Evolutionary conservation across 2,888 invertebrate genomes (phyloP), one percentile per base, ranked within the genome.

Genomic region (Bugula neritina): DNA sequence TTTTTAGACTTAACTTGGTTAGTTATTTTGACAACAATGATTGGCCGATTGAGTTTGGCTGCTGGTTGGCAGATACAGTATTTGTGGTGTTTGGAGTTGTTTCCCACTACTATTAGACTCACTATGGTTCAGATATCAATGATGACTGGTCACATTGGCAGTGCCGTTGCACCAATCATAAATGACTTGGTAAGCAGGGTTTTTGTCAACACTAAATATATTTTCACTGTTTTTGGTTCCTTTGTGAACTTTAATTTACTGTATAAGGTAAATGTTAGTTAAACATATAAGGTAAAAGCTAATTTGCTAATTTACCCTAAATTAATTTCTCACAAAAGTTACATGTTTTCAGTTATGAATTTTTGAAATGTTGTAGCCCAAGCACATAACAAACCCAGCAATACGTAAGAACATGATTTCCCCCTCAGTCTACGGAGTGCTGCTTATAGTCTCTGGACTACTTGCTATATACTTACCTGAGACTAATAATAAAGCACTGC

Each of bases 401-500:
- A 63, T 63, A 27, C 21, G n/a, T 29, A 31, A 31, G 13, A 27
- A 13, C 2, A 31, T 63, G 10, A 63, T 63, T 31, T 27, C 63
- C n/a, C 63, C 63, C 31, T 27, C 63, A 31, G 29, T 63, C 27
- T 63, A 63, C n/a, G 63, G 63, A 31, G 31, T 27, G 10, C 31
- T 63, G n/a, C 63, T 63, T 27, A 63, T 63, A 2, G 2, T 63
- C 2, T 63, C 63, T 29, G 27, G 63, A 5, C 1, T 63, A 13
- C 31, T 63, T 13, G 27, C 63, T 31, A 3, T 34, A 21, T 63
- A 31, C n/a, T 31, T 63, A 63, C 63, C 63, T 31, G 63, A 63
- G 63, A 63, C 63, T n/a, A 63, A 63, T n/a, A 63, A 63, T n/a
- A 63, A 63, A 31, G 13, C 63, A 13, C 31, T 63, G 2, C 63